These are phyloP conservation scores for Alectoris magna DNA, from an alignment of 2,797 vertebrate species.

Conservation along the genomic window DNA sequence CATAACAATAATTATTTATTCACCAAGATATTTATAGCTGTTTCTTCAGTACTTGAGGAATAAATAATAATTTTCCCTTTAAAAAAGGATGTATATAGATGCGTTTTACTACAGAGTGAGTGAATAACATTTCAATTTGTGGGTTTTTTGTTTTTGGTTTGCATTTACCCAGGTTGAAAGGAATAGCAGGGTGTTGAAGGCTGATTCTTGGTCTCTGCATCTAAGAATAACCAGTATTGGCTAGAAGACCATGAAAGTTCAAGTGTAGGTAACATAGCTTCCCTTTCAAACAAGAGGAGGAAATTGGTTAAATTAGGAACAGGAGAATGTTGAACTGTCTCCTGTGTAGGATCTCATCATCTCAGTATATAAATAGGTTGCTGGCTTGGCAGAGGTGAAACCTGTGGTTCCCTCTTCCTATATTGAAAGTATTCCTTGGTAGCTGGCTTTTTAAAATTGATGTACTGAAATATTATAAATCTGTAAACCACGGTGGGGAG, in stretches of 20 bases:
- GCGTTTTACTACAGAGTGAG: neutral
- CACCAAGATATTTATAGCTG: neutral
- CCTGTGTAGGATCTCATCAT: neutral
- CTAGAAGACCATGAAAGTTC: neutral
- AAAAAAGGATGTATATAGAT: neutral
- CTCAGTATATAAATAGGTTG: neutral
- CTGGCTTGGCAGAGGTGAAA: neutral
- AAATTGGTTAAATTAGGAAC: neutral
- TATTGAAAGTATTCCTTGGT: neutral
- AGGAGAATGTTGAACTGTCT: neutral
- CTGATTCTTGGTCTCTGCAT: neutral
- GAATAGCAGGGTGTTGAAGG: neutral
- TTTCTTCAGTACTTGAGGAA: neutral
- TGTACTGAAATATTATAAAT: neutral
- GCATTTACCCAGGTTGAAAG: neutral
- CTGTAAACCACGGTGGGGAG: neutral
- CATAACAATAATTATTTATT: neutral
- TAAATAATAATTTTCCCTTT: neutral
- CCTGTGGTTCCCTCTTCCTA: neutral
- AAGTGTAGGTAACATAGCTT: neutral
- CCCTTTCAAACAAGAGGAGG: neutral
- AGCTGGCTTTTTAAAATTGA: neutral
- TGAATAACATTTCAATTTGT: neutral
- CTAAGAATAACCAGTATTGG: neutral
- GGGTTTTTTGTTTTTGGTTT: neutral